phyloP scores from a whole-genome alignment of 2,797 vertebrate species.

The Enteromius argenteus region DNA sequence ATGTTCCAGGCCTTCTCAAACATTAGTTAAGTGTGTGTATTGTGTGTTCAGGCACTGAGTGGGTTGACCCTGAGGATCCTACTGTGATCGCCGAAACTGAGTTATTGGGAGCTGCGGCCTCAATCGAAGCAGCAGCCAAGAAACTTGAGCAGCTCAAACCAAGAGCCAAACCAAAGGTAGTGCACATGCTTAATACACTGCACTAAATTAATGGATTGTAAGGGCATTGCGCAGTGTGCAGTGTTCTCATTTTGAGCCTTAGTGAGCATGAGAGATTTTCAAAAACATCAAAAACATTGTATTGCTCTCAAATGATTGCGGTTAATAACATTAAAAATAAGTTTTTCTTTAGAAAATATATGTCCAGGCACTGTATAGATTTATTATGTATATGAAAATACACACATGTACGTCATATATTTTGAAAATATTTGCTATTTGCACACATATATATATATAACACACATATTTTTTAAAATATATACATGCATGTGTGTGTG shows the following conservation, averaged over 20 bases:
- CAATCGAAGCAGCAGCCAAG: slow-evolving; percentile 97
- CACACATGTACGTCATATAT: too few relatives aligned
- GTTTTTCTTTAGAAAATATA: too few relatives aligned
- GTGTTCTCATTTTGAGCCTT: background rate
- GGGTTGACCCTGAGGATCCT: slow-evolving; percentile 94
- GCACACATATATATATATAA: too few relatives aligned
- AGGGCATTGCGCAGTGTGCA: background rate
- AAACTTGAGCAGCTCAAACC: slow-evolving; percentile 97
- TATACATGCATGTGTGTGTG: too few relatives aligned
- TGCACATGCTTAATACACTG: background rate
- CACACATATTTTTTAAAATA: too few relatives aligned
- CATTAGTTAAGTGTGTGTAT: slow-evolving; percentile 4
- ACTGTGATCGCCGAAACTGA: slow-evolving; percentile 95
- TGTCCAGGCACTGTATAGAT: too few relatives aligned
- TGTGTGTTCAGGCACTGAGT: slow-evolving; percentile 85
- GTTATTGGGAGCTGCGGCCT: slow-evolving; percentile 93
- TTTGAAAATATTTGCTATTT: too few relatives aligned
- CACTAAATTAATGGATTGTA: too few relatives aligned
- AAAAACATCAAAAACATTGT: background rate
- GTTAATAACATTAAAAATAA: too few relatives aligned
- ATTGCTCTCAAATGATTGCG: too few relatives aligned
- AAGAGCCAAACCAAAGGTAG: slow-evolving; percentile 95
- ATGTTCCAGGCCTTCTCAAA: background rate
- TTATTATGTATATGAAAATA: too few relatives aligned
- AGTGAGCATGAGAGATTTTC: background rate